These are phyloP conservation scores for Raja brachyura DNA, from an alignment of 2,113 vertebrate genomes.

Conservation along the genomic window DNA sequence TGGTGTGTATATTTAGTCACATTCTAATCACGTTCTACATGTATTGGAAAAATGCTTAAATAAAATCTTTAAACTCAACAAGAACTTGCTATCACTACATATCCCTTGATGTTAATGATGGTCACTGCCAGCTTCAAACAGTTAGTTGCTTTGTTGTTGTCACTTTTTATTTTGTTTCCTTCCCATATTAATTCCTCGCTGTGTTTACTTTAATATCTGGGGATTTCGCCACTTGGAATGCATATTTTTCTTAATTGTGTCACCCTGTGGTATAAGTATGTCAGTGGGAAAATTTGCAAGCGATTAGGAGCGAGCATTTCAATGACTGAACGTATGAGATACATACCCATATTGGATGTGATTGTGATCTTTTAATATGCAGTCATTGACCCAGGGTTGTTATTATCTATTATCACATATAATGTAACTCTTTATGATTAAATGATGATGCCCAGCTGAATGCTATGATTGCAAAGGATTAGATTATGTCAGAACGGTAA, in stretches of 20 bases:
- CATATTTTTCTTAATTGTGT: constrained; percentile 76
- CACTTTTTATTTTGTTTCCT: constrained; percentile 51
- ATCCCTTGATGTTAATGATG: not conserved
- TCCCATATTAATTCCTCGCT: constrained; percentile 69
- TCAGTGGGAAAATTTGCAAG: constrained; percentile 74
- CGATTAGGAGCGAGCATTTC: constrained; percentile 70
- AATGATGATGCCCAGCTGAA: constrained; percentile 76
- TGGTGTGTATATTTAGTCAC: not conserved
- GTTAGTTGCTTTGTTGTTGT: constrained; percentile 52
- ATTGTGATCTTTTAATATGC: constrained; percentile 89
- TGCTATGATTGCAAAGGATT: constrained; percentile 74
- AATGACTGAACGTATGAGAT: constrained; percentile 72
- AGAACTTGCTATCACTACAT: not conserved
- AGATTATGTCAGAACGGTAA: constrained; percentile 92
- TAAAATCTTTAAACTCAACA: not conserved
- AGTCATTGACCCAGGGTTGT: constrained; percentile 85
- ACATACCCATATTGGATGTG: constrained; percentile 80
- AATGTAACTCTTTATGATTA: constrained; percentile 93
- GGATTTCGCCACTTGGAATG: constrained; percentile 74
- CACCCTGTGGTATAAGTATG: constrained; percentile 67
- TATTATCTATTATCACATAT: constrained; percentile 93
- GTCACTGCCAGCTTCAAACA: not conserved
- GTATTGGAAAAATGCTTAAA: not conserved
- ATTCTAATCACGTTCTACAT: not conserved
- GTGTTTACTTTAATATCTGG: constrained; percentile 73